Evolutionary conservation across 2,797 vertebrate genomes (phyloP).

Genomic region (Cephalopachus bancanus): DNA sequence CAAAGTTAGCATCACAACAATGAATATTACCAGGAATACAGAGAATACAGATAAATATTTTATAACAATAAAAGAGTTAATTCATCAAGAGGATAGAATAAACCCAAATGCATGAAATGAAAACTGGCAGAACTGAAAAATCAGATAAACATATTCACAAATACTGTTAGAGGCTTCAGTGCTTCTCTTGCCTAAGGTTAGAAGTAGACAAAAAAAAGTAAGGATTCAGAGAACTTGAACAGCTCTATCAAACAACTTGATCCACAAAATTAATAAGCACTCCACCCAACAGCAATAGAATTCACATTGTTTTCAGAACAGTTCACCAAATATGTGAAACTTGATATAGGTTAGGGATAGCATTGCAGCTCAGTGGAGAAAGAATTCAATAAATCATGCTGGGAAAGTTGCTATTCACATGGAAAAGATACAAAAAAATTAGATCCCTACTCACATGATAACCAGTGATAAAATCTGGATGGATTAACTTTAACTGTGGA

Average conservation of each 20-base stretch:
- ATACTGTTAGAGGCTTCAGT: accelerated
- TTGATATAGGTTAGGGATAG: accelerated
- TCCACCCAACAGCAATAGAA: no score
- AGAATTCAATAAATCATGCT: background rate
- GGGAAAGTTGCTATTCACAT: background rate
- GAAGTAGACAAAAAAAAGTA: no score
- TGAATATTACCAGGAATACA: no score
- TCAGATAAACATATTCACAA: background rate
- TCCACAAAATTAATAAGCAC: background rate
- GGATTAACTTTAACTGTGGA: background rate
- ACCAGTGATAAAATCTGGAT: background rate
- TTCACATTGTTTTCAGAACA: background rate
- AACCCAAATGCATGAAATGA: accelerated
- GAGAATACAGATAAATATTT: background rate
- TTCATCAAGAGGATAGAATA: background rate
- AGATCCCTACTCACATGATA: background rate
- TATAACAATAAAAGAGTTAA: background rate
- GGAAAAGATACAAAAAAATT: background rate
- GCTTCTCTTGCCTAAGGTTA: accelerated
- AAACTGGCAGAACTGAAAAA: background rate
- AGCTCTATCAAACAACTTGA: accelerated
- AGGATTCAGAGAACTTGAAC: accelerated
- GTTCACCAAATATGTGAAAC: background rate
- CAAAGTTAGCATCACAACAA: background rate
- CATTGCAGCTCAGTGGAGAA: accelerated